These are phyloP conservation scores for Tenthredo distinguenda DNA, from an alignment of 2,888 invertebrate genomes.

Conservation along the genomic window DNA sequence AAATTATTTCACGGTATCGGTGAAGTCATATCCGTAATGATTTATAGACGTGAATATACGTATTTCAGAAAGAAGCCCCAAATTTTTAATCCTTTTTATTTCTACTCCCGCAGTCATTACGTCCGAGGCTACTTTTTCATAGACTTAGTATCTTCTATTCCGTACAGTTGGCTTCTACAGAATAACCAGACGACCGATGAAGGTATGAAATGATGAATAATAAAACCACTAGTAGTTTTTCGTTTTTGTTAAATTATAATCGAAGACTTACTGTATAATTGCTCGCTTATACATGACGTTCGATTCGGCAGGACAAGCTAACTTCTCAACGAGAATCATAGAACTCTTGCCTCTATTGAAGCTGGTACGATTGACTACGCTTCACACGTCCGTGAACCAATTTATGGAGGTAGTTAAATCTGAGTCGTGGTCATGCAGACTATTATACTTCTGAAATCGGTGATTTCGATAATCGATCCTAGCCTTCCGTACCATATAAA, in stretches of 20 bases:
- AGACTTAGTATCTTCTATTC: constrained; percentile 73
- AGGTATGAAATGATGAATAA: constrained; percentile 44
- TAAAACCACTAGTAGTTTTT: background rate
- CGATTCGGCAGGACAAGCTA: constrained; percentile 37
- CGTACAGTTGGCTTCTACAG: constrained; percentile 66
- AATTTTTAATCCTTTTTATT: background rate
- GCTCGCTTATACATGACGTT: background rate
- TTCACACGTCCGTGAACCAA: constrained; percentile 65
- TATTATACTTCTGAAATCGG: background rate
- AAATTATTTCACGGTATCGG: background rate
- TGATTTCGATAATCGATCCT: background rate
- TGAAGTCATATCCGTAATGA: too few relatives aligned
- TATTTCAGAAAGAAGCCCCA: background rate
- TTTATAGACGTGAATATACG: too few relatives aligned
- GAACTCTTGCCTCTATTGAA: constrained; percentile 69
- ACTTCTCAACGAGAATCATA: constrained; percentile 62
- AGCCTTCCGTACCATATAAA: background rate
- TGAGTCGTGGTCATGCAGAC: background rate
- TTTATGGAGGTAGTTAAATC: constrained; percentile 61
- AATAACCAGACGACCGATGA: constrained; percentile 55
- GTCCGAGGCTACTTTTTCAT: constrained; percentile 69
- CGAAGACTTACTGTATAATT: background rate
- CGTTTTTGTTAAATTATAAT: background rate
- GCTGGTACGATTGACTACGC: constrained; percentile 64
- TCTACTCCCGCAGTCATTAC: constrained; percentile 69